Evolutionary conservation across 2,113 vertebrate species (phyloP).

Genomic region (Aegypius monachus): DNA sequence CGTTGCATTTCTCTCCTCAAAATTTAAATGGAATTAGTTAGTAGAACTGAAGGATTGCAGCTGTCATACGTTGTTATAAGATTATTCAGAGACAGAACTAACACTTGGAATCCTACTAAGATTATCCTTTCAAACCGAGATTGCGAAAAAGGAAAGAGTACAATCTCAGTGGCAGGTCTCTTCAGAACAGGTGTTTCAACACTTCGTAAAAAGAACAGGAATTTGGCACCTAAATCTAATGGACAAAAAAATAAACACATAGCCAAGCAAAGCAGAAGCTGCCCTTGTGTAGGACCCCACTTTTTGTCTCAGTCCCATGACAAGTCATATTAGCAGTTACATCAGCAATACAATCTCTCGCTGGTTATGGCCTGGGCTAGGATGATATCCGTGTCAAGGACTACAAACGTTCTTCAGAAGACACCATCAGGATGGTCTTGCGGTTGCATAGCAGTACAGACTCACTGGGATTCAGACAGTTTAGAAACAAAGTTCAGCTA

Average conservation of each 20-base stretch:
- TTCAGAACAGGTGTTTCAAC: background rate
- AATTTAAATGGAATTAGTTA: background rate
- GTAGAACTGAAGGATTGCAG: background rate
- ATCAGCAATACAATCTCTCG: background rate
- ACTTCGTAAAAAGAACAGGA: background rate
- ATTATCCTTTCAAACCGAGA: background rate
- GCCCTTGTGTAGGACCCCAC: background rate
- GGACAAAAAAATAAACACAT: background rate
- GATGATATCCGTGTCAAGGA: background rate
- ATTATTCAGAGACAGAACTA: background rate
- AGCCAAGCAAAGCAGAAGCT: background rate
- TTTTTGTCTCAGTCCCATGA: background rate
- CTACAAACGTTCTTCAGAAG: background rate
- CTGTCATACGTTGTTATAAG: background rate
- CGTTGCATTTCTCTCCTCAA: background rate
- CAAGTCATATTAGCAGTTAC: background rate
- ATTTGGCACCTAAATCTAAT: background rate
- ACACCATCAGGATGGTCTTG: background rate
- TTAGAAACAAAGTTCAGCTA: background rate
- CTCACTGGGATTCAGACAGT: background rate
- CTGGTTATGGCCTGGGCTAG: background rate
- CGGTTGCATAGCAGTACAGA: accelerated
- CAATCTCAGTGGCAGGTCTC: background rate
- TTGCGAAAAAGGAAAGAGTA: background rate
- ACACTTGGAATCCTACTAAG: background rate